phyloP scores from a whole-genome alignment of 2,113 vertebrate genomes.

The Zapus hudsonius region DNA sequence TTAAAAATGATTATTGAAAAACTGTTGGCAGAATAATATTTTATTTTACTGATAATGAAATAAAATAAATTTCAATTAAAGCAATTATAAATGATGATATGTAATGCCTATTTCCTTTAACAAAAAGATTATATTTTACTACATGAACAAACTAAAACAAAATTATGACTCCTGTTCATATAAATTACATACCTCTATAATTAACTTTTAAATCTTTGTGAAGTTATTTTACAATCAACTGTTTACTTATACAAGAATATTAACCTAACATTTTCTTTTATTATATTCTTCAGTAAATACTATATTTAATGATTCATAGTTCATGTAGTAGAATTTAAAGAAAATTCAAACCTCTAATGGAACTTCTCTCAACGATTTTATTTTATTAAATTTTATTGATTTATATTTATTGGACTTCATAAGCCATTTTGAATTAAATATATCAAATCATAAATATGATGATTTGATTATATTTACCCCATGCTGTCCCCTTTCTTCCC shows the following conservation, averaged over 20 bases:
- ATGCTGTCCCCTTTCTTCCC: background rate
- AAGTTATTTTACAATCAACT: constrained; percentile 10
- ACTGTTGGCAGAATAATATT: background rate
- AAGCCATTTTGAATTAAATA: background rate
- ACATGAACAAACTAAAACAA: constrained; percentile 67
- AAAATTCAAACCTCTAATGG: background rate
- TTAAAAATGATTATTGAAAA: constrained; percentile 23
- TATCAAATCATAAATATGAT: too few species aligned
- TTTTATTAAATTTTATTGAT: background rate
- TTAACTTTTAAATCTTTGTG: constrained; percentile 49
- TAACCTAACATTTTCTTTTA: constrained; percentile 4
- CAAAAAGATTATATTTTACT: constrained; percentile 74
- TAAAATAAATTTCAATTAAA: constrained; percentile 67
- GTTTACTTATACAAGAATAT: background rate
- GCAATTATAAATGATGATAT: constrained; percentile 76
- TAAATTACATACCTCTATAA: constrained; percentile 39
- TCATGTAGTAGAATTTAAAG: background rate
- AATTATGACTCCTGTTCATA: constrained; percentile 45
- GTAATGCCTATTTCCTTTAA: constrained; percentile 77
- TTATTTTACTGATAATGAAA: constrained; percentile 50
- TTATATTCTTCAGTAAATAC: constrained; percentile 15
- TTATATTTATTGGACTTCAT: background rate
- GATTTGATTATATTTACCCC: background rate
- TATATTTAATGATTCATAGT: background rate
- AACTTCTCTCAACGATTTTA: background rate